phyloP scores from a whole-genome alignment of 2,888 invertebrate genomes.

The Octonoba sinensis region DNA sequence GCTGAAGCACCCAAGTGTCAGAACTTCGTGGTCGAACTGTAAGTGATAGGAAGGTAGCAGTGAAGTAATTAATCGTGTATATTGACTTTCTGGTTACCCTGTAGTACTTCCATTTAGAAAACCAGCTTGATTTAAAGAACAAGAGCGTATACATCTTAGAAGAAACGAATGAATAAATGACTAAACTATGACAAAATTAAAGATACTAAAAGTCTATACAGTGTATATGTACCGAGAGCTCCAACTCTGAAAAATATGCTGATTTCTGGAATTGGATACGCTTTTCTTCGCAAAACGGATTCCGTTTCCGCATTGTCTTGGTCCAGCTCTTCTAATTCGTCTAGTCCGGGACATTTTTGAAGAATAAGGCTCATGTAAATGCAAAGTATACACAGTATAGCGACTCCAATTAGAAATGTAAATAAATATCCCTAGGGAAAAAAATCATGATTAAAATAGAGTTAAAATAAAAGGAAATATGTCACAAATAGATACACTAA shows the following conservation, averaged over 20 bases:
- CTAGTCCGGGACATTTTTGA: slow-evolving; percentile 73
- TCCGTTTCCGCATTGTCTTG: slow-evolving; percentile 11
- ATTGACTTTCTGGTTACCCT: too few relatives aligned
- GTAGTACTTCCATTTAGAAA: too few relatives aligned
- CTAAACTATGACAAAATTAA: too few relatives aligned
- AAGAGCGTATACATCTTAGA: too few relatives aligned
- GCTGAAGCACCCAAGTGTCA: too few relatives aligned
- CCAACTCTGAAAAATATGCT: slow-evolving; percentile 73
- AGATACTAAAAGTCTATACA: background rate
- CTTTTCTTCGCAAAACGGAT: slow-evolving; percentile 24
- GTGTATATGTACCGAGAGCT: slow-evolving; percentile 72
- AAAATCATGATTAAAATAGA: background rate
- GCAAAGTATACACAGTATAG: slow-evolving; percentile 75
- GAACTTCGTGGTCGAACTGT: too few relatives aligned
- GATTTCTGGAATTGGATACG: slow-evolving; percentile 38
- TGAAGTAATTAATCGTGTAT: too few relatives aligned
- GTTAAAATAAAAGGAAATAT: too few relatives aligned
- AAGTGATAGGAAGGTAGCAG: too few relatives aligned
- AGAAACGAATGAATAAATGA: too few relatives aligned
- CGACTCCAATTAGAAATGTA: slow-evolving; percentile 75
- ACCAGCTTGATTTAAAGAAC: too few relatives aligned
- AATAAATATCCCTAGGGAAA: slow-evolving; percentile 71
- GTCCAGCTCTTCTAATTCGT: slow-evolving; percentile 41
- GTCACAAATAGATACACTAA: too few relatives aligned
- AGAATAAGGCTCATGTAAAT: slow-evolving; percentile 75